Conservation (phyloP, 2,888 invertebrate species). For the Onchidella celtica region DNA sequence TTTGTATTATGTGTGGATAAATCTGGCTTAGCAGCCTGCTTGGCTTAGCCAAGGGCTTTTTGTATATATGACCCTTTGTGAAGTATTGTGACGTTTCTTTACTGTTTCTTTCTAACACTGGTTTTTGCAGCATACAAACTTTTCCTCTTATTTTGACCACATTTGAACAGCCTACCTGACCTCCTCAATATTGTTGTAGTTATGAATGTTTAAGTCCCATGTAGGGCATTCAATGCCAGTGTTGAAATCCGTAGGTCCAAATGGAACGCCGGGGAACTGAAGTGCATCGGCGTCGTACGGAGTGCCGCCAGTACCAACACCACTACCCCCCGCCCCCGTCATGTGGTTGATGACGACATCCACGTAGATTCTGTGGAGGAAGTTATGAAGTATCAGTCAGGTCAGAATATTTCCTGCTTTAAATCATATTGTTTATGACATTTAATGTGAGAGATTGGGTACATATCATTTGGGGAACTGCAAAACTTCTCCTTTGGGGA, state of each 20-base stretch:
- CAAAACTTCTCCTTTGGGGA: too few species aligned
- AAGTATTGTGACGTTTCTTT: too few species aligned
- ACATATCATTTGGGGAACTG: too few species aligned
- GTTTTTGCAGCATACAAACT: too few species aligned
- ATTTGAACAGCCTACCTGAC: too few species aligned
- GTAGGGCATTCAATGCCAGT: conserved; percentile 81
- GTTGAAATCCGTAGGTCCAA: conserved; percentile 84
- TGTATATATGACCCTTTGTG: too few species aligned
- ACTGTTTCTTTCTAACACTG: too few species aligned
- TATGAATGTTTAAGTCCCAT: conserved; percentile 69
- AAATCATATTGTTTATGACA: not conserved
- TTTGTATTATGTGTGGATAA: too few species aligned
- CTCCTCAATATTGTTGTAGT: conserved; percentile 64
- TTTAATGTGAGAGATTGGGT: too few species aligned
- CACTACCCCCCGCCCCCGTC: conserved; percentile 83
- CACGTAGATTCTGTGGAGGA: conserved; percentile 87
- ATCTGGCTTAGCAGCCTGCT: too few species aligned
- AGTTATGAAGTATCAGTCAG: not conserved
- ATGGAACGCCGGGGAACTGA: conserved; percentile 80
- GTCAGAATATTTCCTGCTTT: not conserved
- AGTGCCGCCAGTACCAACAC: conserved; percentile 83
- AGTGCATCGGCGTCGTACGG: conserved; percentile 68
- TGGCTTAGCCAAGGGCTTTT: too few species aligned
- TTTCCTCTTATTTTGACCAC: too few species aligned
- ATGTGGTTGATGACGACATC: conserved; percentile 93